These are phyloP conservation scores for Petrocephalus sullivani DNA, from an alignment of 2,797 vertebrate genomes.

Conservation along the genomic window DNA sequence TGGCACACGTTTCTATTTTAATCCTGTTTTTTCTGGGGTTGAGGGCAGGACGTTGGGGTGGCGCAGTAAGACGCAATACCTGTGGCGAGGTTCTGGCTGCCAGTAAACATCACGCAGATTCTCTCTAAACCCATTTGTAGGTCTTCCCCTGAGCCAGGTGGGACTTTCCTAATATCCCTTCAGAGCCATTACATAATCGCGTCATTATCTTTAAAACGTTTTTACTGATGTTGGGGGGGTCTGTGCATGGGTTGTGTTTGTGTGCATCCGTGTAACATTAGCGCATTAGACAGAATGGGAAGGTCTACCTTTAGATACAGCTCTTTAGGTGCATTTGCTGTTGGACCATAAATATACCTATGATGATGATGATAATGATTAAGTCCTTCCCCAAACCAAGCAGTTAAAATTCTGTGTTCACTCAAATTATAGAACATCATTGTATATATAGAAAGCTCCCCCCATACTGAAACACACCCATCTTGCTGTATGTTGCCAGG, in stretches of 20 bases:
- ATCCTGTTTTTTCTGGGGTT: conserved; percentile 20
- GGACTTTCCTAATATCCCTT: not conserved
- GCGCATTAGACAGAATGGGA: not conserved
- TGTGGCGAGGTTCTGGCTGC: not conserved
- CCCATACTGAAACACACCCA: not conserved
- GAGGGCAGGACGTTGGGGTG: conserved; percentile 7
- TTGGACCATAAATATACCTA: not conserved
- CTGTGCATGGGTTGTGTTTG: not conserved
- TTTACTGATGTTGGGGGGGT: not conserved
- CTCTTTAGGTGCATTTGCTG: not conserved
- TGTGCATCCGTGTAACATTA: not conserved
- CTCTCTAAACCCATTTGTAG: not conserved
- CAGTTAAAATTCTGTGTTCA: not conserved
- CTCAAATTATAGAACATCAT: not conserved
- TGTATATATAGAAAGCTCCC: not conserved
- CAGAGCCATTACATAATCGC: not conserved
- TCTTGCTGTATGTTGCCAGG: not conserved
- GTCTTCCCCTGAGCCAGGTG: not conserved
- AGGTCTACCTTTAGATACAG: not conserved
- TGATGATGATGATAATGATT: not conserved
- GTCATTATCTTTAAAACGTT: not conserved
- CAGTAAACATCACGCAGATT: not conserved
- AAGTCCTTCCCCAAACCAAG: not conserved
- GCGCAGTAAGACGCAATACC: not conserved
- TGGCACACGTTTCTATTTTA: conserved; percentile 7